phyloP scores from a whole-genome alignment of 2,113 vertebrate genomes.

The Lucifuga dentata region DNA sequence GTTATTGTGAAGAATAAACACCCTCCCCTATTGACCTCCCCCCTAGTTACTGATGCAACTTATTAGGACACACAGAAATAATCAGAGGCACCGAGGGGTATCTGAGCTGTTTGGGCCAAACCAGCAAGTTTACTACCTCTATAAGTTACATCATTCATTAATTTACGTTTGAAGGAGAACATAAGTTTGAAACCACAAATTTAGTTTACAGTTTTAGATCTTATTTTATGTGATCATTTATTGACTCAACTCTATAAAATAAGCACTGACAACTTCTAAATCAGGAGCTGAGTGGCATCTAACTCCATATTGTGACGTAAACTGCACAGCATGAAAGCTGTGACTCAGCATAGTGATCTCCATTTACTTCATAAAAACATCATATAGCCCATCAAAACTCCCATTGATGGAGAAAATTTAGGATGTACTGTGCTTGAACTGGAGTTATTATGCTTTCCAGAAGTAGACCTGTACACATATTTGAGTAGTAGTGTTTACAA shows the following conservation, averaged over 20 bases:
- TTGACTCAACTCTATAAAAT: too few relatives aligned
- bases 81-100: constrained; percentile 12
- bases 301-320: constrained; percentile 33
- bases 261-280: background rate
- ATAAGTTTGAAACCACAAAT: too few relatives aligned
- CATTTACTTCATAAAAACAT: constrained; percentile 45
- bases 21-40: too few relatives aligned
- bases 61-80: constrained; percentile 33
- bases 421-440: constrained; percentile 2
- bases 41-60: constrained; percentile 39
- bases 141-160: too few relatives aligned
- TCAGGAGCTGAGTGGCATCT: constrained; percentile 6
- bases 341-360: constrained; percentile 60
- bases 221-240: too few relatives aligned
- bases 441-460: constrained; percentile 54
- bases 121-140: too few relatives aligned
- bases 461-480: constrained; percentile 22
- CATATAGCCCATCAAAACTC: constrained; percentile 38
- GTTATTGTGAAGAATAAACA: too few relatives aligned
- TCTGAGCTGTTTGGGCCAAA: background rate
- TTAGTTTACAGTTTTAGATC: too few relatives aligned
- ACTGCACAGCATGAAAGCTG: constrained; percentile 29
- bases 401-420: constrained; percentile 29
- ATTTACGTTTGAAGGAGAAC: too few relatives aligned
- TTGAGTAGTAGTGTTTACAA: constrained; percentile 12